Conservation (phyloP, 2,113 vertebrate genomes). For the Oxyura jamaicensis region DNA sequence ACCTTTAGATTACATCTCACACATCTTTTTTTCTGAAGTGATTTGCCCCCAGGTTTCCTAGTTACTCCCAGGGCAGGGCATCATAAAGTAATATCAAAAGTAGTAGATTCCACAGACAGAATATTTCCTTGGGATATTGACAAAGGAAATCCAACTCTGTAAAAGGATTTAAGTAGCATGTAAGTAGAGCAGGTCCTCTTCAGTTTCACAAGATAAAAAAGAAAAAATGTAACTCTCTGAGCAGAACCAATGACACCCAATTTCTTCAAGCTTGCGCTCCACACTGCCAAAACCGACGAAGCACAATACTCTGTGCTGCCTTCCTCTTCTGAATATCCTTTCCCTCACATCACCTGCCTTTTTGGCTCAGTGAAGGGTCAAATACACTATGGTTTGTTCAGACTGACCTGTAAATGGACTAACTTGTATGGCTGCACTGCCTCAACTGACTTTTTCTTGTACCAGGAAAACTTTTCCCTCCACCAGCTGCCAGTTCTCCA, state of each 20-base stretch:
- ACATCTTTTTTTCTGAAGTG: not conserved
- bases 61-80: not conserved
- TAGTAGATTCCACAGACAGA: not conserved
- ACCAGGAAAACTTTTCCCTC: not conserved
- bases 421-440: rapidly evolving
- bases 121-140: not conserved
- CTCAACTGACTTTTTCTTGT: not conserved
- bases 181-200: not conserved
- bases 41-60: not conserved
- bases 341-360: not conserved
- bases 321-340: not conserved
- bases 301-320: not conserved
- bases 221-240: not conserved
- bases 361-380: not conserved
- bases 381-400: not conserved
- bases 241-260: not conserved
- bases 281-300: not conserved
- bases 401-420: not conserved
- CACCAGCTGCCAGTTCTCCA: not conserved
- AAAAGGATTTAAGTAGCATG: not conserved
- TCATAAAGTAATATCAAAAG: not conserved
- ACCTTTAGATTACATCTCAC: not conserved
- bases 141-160: not conserved
- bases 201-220: not conserved
- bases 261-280: not conserved